Conservation (phyloP, 2,888 invertebrate species). For the Agriopis aurantiaria region DNA sequence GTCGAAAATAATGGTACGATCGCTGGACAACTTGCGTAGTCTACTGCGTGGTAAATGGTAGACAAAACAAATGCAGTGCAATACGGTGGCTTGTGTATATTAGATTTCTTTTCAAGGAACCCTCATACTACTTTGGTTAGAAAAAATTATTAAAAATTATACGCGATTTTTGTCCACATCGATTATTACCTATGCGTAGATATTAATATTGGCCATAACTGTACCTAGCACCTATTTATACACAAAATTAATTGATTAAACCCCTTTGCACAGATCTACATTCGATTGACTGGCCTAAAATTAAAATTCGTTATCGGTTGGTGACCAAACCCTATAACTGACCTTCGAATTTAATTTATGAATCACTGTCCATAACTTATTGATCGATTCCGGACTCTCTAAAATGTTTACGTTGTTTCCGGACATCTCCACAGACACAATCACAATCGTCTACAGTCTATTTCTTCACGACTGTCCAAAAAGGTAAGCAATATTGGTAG, state of each 20-base stretch:
- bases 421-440: too few relatives aligned
- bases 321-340: background rate
- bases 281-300: conserved; percentile 39
- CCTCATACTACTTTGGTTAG: background rate
- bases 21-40: conserved; percentile 1
- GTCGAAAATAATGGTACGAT: background rate
- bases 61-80: conserved; percentile 11
- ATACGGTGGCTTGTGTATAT: conserved; percentile 13
- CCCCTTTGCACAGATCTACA: conserved; percentile 34
- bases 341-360: conserved; percentile 2
- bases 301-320: conserved; percentile 57
- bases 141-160: background rate
- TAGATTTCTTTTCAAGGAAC: background rate
- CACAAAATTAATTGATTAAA: conserved; percentile 3
- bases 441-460: too few relatives aligned
- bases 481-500: too few relatives aligned
- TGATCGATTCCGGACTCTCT: background rate
- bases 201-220: conserved; percentile 7
- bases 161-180: background rate
- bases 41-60: background rate
- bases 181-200: background rate
- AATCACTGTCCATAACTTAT: background rate
- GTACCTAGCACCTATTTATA: conserved; percentile 25
- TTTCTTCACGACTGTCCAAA: too few relatives aligned
- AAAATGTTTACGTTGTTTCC: background rate